Evolutionary conservation across 2,797 vertebrate species (phyloP).

Genomic region (Chloroceryle amazona): DNA sequence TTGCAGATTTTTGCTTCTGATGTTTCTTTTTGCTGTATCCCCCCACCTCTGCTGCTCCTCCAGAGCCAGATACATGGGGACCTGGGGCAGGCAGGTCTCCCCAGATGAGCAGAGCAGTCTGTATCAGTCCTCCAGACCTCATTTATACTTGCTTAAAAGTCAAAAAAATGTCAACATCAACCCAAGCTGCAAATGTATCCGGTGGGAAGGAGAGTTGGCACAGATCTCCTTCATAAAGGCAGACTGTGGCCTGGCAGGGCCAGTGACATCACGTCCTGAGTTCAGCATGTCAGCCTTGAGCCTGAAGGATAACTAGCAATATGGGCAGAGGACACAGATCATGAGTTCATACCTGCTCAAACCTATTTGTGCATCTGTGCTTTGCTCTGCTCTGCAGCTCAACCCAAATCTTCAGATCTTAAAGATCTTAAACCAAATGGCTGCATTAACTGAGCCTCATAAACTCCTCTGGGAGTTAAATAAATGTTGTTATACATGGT

Average conservation of each 20-base stretch:
- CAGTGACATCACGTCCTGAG: background rate
- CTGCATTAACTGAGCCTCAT: conserved; percentile 1
- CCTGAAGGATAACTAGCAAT: background rate
- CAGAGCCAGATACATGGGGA: fast-evolving
- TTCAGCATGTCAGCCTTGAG: background rate
- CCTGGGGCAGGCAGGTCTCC: background rate
- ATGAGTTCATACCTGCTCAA: background rate
- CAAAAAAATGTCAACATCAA: background rate
- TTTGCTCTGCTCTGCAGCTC: background rate
- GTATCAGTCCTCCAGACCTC: background rate
- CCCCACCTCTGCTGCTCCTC: background rate
- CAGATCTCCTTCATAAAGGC: background rate
- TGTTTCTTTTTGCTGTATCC: background rate
- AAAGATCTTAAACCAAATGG: background rate
- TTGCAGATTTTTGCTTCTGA: background rate
- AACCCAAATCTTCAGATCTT: background rate
- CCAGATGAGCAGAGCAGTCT: background rate
- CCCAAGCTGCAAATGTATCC: background rate
- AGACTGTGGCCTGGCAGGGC: background rate
- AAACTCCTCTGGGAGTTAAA: background rate
- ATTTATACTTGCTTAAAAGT: background rate
- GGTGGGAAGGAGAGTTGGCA: background rate
- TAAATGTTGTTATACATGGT: background rate
- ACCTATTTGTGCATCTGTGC: background rate
- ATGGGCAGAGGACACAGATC: background rate